A percentile compares a stretch with the other conserved stretches of the same genome.
Evolutionary conservation across 2,888 invertebrate genomes (phyloP).

Genomic region (Timema podura): DNA sequence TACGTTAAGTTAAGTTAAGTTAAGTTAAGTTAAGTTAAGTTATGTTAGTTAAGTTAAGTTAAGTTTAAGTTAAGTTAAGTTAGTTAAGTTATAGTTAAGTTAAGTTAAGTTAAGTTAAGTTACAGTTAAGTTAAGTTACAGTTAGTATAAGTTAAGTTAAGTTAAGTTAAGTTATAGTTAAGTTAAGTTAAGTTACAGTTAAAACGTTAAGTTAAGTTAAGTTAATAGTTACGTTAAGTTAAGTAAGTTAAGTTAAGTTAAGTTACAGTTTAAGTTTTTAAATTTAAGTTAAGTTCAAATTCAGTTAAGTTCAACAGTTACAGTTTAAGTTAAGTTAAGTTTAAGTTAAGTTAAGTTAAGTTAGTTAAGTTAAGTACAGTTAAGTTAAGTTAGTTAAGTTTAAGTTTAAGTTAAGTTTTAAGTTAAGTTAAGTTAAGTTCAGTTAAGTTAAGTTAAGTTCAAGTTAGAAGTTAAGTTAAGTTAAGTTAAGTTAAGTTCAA

Average conservation of each 20-base stretch:
- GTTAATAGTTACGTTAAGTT: too few species aligned
- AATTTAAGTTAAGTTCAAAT: too few species aligned
- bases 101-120: conserved; percentile 20
- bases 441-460: too few species aligned
- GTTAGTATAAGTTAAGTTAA: conserved; percentile 13
- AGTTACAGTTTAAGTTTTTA: conserved; percentile 1
- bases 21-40: conserved; percentile 18
- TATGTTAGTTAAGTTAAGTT: conserved; percentile 16
- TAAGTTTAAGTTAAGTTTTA: too few species aligned
- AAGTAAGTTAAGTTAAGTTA: conserved; percentile 1
- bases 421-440: neutral
- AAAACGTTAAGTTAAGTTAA: too few species aligned
- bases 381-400: too few species aligned
- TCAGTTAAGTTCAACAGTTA: conserved; percentile 7
- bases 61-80: conserved; percentile 18
- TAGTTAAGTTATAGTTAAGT: conserved; percentile 12
- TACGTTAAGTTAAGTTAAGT: conserved; percentile 10
- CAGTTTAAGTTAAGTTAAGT: too few species aligned
- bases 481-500: conserved; percentile 1
- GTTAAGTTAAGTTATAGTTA: conserved; percentile 13
- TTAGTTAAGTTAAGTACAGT: too few species aligned
- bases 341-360: too few species aligned
- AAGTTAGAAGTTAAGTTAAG: too few species aligned
- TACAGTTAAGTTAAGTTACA: neutral
- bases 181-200: neutral